Evolutionary conservation across 2,888 invertebrate genomes (phyloP).

Genomic region (Sialis lutaria): DNA sequence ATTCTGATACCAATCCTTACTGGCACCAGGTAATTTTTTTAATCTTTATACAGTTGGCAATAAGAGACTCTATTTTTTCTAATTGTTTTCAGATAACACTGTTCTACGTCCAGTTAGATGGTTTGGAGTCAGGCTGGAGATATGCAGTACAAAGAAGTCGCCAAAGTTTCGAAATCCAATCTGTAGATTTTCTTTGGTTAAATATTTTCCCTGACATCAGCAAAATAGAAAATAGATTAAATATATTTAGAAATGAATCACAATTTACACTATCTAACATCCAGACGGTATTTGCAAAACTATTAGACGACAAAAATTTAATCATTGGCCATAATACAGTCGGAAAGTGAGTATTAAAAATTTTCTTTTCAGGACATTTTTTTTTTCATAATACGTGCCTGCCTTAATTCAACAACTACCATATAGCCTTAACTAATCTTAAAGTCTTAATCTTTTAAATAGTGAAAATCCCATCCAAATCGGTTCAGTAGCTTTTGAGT

Average conservation of each 20-base stretch:
- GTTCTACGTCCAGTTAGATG: slow-evolving; percentile 60
- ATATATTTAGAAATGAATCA: slow-evolving; percentile 24
- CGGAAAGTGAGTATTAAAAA: slow-evolving; percentile 32
- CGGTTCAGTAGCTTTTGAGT: too few species aligned
- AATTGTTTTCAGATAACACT: too few species aligned
- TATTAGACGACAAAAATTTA: slow-evolving; percentile 29
- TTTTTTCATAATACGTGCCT: too few species aligned
- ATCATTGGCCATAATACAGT: slow-evolving; percentile 69
- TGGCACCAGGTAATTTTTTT: slow-evolving; percentile 58
- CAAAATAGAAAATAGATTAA: slow-evolving; percentile 23
- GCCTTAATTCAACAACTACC: too few species aligned
- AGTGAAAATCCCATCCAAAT: too few species aligned
- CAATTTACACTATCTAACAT: neutral
- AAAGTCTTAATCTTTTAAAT: too few species aligned
- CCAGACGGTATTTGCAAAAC: neutral
- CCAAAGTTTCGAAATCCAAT: slow-evolving; percentile 38
- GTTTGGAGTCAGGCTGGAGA: slow-evolving; percentile 58
- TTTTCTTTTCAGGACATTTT: neutral
- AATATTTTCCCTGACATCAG: slow-evolving; percentile 39
- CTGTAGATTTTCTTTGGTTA: slow-evolving; percentile 50
- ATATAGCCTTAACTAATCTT: too few species aligned
- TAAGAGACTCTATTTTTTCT: too few species aligned
- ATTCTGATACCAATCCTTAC: slow-evolving; percentile 39
- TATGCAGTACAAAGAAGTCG: slow-evolving; percentile 47
- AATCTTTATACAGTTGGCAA: too few species aligned